Base-by-base conservation (phyloP, 1,140 invertebrate species). In the Euglossa dilemma region DNA sequence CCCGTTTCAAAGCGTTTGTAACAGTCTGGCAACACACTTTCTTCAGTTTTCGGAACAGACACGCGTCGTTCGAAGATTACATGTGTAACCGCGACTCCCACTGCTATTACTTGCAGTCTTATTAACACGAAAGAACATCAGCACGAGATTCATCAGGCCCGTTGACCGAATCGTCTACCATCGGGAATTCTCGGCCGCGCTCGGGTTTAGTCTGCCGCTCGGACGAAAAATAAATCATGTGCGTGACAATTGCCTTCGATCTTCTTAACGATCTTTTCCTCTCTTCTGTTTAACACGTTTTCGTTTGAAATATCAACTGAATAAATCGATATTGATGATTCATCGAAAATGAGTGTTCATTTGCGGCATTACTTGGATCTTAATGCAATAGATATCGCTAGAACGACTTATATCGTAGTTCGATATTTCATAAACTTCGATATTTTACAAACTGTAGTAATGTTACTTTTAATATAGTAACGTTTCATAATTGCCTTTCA, bases 201-300 rank as follows among this genome's bases (percentile, higher is more conserved):
- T n/a, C 6, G 85, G 64, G 71, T 80, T 86, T 76, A 84, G 70
- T 87, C 54, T 84, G 71, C 67, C 86, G 71, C n/a, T n/a, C 54
- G 18, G 2, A 47, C 43, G 11, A 47, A 69, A 69, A 61, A 61
- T 2, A 7, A 77, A n/a, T 50, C n/a, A 54, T 25, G 57, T 69
- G 66, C 20, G 16, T 20, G n/a, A 20, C 47, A 16, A 52, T 14
- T 45, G 45, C 12, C 43, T 69, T 69, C 4, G 12, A 14, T 69
- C 7, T 66, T 43, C 20, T 43, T 23, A 66, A 45, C 23, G 20
- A 45, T 20, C 47, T 45, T n/a, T 47, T 36, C 23, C n/a, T n/a
- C 36, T 36, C 36, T 36, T 36, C 36, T 36, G 36, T 36, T 36
- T 36, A 36, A 36, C 36, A 4, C 36, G 36, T 50, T 25, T 59